These are phyloP conservation scores for Hyposoter didymator DNA, from an alignment of 2,888 invertebrate genomes.

Conservation along the genomic window DNA sequence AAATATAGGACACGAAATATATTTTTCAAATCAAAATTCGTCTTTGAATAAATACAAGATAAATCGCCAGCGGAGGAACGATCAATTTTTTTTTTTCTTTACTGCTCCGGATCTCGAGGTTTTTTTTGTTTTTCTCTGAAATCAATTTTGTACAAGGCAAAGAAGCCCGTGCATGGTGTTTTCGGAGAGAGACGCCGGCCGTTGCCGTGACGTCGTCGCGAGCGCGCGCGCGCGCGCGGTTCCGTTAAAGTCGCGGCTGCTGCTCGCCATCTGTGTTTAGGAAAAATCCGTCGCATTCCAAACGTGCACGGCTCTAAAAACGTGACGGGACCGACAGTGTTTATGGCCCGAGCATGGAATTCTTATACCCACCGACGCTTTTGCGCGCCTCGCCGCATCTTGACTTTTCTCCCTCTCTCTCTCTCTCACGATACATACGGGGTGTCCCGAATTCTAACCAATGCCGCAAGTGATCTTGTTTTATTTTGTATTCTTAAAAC, in stretches of 20 bases:
- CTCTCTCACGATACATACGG: not conserved
- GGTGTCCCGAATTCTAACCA: not conserved
- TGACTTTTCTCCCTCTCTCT: not conserved
- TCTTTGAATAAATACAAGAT: no score
- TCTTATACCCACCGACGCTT: conserved; percentile 61
- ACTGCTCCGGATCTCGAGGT: not conserved
- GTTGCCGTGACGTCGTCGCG: conserved; percentile 42
- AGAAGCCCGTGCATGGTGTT: not conserved
- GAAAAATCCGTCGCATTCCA: conserved; percentile 80
- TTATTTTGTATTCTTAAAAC: no score
- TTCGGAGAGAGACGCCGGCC: not conserved
- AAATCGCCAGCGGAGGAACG: no score
- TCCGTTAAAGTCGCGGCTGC: conserved; percentile 74
- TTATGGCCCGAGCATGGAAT: conserved; percentile 71
- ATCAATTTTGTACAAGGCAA: not conserved
- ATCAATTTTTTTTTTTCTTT: no score
- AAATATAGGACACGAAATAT: no score
- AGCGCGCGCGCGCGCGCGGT: not conserved
- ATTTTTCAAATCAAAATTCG: no score
- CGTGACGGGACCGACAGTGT: conserved; percentile 71
- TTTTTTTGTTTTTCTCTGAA: no score
- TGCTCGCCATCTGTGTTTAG: conserved; percentile 82
- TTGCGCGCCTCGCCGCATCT: not conserved
- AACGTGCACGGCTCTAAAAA: conserved; percentile 73
- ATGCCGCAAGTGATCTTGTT: not conserved